These are phyloP conservation scores for Seira musarum DNA, from an alignment of 2,888 invertebrate genomes.

Conservation along the genomic window DNA sequence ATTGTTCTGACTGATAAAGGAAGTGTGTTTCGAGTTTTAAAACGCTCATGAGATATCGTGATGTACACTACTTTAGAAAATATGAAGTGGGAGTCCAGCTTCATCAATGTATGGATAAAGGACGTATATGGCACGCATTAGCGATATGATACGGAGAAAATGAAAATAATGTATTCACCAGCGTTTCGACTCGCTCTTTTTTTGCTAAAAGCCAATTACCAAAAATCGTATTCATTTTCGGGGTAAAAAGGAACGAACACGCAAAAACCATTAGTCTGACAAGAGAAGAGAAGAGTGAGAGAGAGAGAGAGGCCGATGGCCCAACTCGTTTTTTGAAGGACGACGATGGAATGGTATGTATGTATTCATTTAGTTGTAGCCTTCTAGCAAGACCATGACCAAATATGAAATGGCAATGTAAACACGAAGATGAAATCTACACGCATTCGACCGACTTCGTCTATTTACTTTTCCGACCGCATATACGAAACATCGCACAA, in stretches of 20 bases:
- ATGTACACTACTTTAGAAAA: not conserved
- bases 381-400: not conserved
- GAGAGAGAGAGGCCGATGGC: not conserved
- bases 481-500: no score
- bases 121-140: no score
- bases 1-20: no score
- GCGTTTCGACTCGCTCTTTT: not conserved
- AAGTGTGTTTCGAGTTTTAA: no score
- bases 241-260: constrained; percentile 38
- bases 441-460: no score
- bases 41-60: not conserved
- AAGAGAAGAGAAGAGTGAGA: not conserved
- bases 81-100: no score
- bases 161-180: no score
- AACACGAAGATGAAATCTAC: constrained; percentile 1
- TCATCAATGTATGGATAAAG: no score
- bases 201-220: constrained; percentile 7
- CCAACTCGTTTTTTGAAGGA: not conserved
- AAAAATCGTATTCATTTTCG: not conserved
- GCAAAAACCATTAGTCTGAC: constrained; percentile 53
- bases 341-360: no score
- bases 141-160: no score
- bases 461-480: no score
- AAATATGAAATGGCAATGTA: constrained; percentile 9
- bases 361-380: no score